A percentile compares a stretch with the other conserved stretches of the same genome.
These are phyloP conservation scores for Rattus rattus DNA, from an alignment of 2,113 vertebrate species.

Conservation along the genomic window DNA sequence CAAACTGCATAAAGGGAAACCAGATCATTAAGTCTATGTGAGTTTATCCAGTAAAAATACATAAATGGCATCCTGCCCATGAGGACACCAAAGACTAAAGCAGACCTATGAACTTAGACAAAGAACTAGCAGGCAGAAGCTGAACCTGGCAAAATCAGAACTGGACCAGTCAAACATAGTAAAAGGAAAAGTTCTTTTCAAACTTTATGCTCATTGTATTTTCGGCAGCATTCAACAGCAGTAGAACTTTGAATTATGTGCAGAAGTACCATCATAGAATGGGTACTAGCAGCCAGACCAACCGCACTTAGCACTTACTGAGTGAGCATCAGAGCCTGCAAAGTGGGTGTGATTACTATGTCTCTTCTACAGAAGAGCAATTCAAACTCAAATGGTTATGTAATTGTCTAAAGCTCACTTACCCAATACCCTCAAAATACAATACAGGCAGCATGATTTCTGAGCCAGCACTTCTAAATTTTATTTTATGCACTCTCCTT, in stretches of 20 bases:
- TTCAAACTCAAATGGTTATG: neutral
- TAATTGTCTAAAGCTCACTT: neutral
- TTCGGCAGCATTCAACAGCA: neutral
- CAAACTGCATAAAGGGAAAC: neutral
- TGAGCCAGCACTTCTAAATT: neutral
- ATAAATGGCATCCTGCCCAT: neutral
- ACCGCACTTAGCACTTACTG: neutral
- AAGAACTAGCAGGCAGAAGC: neutral
- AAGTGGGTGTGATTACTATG: neutral
- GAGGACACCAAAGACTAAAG: conserved; percentile 42
- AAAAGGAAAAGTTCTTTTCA: conserved; percentile 34
- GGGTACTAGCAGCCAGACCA: neutral
- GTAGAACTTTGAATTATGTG: neutral
- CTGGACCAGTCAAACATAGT: neutral
- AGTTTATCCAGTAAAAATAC: neutral
- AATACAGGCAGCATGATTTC: conserved; percentile 14
- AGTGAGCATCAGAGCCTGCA: neutral
- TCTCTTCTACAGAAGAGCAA: conserved; percentile 51
- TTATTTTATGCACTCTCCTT: conserved; percentile 11
- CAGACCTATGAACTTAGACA: conserved; percentile 37
- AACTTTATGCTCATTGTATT: conserved; percentile 1
- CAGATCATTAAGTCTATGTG: neutral
- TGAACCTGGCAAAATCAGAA: conserved; percentile 56
- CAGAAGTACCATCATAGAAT: neutral
- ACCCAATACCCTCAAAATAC: neutral